Base-by-base conservation (phyloP, 2,797 vertebrate species). In the Cuculus canorus region DNA sequence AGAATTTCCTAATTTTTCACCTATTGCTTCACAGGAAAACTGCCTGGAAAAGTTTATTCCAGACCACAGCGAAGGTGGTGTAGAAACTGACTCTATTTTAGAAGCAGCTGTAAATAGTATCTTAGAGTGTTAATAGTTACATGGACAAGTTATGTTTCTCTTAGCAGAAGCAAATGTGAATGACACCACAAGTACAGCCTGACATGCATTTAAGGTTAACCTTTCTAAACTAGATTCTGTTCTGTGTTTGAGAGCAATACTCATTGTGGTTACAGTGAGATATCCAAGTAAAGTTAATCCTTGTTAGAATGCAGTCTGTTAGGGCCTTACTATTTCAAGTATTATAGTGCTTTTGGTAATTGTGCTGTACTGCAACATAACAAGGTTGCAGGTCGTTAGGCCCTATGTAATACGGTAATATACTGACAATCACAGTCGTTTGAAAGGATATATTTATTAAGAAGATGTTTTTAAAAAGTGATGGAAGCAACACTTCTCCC, bases 61-160 rank as follows among this genome's bases (percentile, higher is more conserved):
- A 81, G 98, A 98, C 96, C 98, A 98, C 97, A 96, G 97, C 87
- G 98, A 98, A 84, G 97, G 98, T 80, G 97, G 98, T 86, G 97
- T 98, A 54, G 99, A 99, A 98, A 99, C 99, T 30, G 99, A 99
- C 98, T 99, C 99, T 83, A 98, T 99, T 98, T 98, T 99, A 93
- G 99, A 99, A 98, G 99, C 99, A 60, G 99, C 99, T 93, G 99
- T 99, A 98, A 99, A 99, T 98, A 99, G 99, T 98, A 99, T 99
- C 97, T 98, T 99, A 97, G 99, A 99, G 98, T 99, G 99, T 98
- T 99, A 98, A 97, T 98, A 97, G 97, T 96, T 96, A 93, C 94
- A 96, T 97, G 97, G 97, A 97, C 92, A 94, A 96, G 76, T 86
- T 94, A 69, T 72, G 96, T 96, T 97, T 97, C 96, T 97, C 96